These are phyloP conservation scores for Drosophila falleni DNA, from an alignment of 2,888 invertebrate species.

Conservation along the genomic window DNA sequence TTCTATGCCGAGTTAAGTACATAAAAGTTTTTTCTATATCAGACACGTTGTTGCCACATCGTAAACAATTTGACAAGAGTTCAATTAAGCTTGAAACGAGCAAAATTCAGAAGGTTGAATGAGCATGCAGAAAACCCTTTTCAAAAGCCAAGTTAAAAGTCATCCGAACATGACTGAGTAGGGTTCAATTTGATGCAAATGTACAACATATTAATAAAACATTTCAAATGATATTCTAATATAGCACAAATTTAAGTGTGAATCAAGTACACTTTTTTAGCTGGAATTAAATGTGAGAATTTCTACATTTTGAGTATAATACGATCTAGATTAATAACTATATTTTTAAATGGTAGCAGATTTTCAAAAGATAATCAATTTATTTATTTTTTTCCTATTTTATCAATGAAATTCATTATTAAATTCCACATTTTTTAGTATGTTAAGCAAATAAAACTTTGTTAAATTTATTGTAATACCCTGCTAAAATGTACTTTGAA, in stretches of 20 bases:
- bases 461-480: background rate
- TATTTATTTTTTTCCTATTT: background rate
- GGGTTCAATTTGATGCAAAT: constrained; percentile 45
- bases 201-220: constrained; percentile 38
- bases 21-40: constrained; percentile 33
- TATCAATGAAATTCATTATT: background rate
- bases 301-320: background rate
- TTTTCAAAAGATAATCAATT: background rate
- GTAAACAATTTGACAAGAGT: constrained; percentile 56
- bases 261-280: constrained; percentile 9
- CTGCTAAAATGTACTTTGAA: background rate
- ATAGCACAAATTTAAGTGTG: background rate
- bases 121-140: constrained; percentile 33
- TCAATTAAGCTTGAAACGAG: constrained; percentile 58
- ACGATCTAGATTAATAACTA: background rate
- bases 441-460: background rate
- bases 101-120: constrained; percentile 9
- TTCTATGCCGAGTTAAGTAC: constrained; percentile 37
- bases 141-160: constrained; percentile 44
- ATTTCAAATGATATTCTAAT: constrained; percentile 26
- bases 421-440: background rate
- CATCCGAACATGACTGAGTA: constrained; percentile 40
- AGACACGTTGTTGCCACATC: constrained; percentile 39
- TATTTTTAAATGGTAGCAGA: background rate
- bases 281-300: background rate